A percentile compares a stretch with the other conserved stretches of the same genome.
Evolutionary conservation across 2,797 vertebrate species (phyloP).

Genomic region (Cirrhinus mrigala): DNA sequence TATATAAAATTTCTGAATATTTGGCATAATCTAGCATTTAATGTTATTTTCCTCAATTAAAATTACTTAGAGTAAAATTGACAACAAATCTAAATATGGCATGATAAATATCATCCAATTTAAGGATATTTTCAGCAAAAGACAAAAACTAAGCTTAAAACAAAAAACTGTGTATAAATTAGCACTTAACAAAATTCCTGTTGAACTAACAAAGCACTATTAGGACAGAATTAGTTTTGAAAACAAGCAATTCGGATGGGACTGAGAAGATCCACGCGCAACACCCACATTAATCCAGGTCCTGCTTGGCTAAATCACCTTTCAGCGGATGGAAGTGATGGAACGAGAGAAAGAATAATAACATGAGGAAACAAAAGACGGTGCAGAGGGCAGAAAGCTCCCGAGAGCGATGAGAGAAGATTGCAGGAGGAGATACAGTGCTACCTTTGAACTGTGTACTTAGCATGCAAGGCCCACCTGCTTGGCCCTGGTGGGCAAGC

Average conservation of each 20-base stretch:
- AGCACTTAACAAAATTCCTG: background rate
- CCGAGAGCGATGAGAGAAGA: background rate
- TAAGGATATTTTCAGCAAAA: background rate
- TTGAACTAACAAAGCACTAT: background rate
- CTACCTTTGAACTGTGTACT: conserved; percentile 18
- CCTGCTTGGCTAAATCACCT: background rate
- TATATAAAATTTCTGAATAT: too few species aligned
- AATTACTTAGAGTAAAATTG: background rate
- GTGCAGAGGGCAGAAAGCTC: background rate
- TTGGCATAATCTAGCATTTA: too few species aligned
- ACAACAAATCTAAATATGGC: background rate
- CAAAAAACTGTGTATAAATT: background rate
- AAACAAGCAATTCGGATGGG: background rate
- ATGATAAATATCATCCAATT: background rate
- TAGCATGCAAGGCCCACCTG: conserved; percentile 37
- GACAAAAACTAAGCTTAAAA: background rate
- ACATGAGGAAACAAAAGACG: background rate
- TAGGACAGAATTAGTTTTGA: background rate
- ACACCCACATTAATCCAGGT: background rate
- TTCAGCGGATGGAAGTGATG: conserved; percentile 17
- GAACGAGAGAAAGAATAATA: background rate
- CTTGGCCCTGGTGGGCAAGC: conserved; percentile 20
- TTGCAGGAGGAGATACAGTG: background rate
- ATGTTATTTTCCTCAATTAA: too few species aligned
- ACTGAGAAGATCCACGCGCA: background rate